These are phyloP conservation scores for Anorthoa munda DNA, from an alignment of 2,888 invertebrate species.

Conservation along the genomic window DNA sequence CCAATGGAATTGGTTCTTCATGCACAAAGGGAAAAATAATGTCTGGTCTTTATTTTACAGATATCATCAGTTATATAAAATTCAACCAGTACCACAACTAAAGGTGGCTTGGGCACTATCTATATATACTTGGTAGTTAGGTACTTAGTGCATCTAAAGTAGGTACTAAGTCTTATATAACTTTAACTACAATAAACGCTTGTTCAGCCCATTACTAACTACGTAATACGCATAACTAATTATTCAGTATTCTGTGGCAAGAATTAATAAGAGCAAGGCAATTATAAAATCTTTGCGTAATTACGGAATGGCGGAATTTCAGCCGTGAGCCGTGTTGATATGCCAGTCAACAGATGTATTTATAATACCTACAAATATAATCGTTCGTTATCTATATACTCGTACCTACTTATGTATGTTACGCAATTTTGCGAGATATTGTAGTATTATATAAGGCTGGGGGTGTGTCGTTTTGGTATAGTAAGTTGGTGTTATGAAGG, in stretches of 20 bases:
- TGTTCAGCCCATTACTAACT: constrained; percentile 24
- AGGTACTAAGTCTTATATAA: constrained; percentile 27
- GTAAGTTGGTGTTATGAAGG: not conserved
- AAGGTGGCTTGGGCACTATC: constrained; percentile 1
- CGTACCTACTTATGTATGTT: constrained; percentile 12
- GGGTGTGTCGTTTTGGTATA: constrained; percentile 44
- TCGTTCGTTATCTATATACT: constrained; percentile 38
- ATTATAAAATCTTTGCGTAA: constrained; percentile 43
- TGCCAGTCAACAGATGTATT: not conserved
- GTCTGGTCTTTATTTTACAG: not conserved
- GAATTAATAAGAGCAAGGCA: constrained; percentile 31
- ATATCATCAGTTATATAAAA: too few relatives aligned
- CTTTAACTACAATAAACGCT: constrained; percentile 23
- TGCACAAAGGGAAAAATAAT: not conserved
- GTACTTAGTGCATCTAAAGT: constrained; percentile 5
- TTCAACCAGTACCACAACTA: not conserved
- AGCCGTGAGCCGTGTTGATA: constrained; percentile 20
- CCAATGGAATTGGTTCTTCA: not conserved
- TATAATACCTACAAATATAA: not conserved
- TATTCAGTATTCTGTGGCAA: constrained; percentile 34
- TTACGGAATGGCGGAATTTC: constrained; percentile 32
- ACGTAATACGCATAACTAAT: constrained; percentile 33
- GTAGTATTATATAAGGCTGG: constrained; percentile 12
- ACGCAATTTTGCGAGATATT: constrained; percentile 32
- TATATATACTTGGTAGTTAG: not conserved